Conservation (phyloP, 2,113 vertebrate species). For the Pseudolaguvia tuberculata region DNA sequence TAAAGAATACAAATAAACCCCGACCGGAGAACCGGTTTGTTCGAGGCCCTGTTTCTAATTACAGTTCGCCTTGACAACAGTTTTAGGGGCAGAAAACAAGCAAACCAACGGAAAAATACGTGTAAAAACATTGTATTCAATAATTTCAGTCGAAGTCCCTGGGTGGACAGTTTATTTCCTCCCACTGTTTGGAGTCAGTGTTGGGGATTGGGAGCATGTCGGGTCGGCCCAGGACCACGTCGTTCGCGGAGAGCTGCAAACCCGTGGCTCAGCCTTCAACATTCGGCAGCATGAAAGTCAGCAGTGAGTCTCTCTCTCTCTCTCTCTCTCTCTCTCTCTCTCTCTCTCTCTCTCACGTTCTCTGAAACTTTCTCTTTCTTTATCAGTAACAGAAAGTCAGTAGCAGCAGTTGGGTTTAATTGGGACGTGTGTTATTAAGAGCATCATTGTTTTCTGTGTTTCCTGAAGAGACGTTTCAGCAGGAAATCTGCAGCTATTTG, state of each 20-base stretch:
- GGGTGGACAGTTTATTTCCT: neutral
- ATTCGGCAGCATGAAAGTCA: conserved; percentile 99
- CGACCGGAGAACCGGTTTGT: neutral
- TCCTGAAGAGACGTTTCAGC: no score
- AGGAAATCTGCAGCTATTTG: no score
- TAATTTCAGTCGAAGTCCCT: neutral
- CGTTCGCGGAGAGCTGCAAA: conserved; percentile 98
- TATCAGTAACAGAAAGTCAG: no score
- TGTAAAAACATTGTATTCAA: conserved; percentile 9
- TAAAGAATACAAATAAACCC: neutral
- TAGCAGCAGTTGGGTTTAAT: no score
- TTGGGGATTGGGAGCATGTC: conserved; percentile 77
- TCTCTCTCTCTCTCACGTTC: no score
- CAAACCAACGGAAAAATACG: neutral
- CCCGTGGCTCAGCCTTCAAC: conserved; percentile 95
- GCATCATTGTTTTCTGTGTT: no score
- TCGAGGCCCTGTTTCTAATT: neutral
- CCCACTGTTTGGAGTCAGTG: conserved; percentile 28
- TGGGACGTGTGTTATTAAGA: no score
- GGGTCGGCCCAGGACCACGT: conserved; percentile 97
- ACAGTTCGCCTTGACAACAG: neutral
- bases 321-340: no score
- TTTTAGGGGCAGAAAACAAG: neutral
- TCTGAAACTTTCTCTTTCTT: no score
- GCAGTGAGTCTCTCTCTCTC: conserved; percentile 83